phyloP scores from a whole-genome alignment of 1,140 invertebrate genomes.

The Medauroidea extradentata region DNA sequence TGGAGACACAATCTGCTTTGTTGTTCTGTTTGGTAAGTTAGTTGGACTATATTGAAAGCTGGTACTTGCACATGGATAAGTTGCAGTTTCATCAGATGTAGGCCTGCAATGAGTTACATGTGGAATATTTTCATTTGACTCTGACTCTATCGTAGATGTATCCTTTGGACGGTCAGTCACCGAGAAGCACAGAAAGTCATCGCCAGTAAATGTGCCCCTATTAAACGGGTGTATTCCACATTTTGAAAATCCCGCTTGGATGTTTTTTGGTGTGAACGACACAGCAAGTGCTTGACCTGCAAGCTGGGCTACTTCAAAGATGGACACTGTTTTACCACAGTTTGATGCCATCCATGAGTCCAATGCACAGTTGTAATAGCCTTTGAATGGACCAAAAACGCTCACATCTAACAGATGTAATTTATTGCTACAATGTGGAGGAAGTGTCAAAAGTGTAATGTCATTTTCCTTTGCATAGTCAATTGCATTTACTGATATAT shows the following conservation, averaged over 20 bases:
- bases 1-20: no score
- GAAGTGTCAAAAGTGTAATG: conserved; percentile 9
- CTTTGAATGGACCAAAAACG: conserved; percentile 38
- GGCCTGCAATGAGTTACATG: no score
- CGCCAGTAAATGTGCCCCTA: conserved; percentile 31
- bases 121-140: no score
- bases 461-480: conserved; percentile 9
- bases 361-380: no score
- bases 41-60: no score
- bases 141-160: no score
- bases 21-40: no score
- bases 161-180: conserved; percentile 40
- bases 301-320: conserved; percentile 31
- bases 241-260: conserved; percentile 28
- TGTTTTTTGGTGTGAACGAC: no score
- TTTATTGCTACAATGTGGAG: background rate
- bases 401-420: background rate
- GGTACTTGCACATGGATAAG: no score
- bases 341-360: conserved; percentile 28
- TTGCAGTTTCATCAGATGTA: no score
- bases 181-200: conserved; percentile 35
- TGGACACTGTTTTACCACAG: conserved; percentile 28
- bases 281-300: conserved; percentile 23
- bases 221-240: conserved; percentile 37
- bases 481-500: conserved; percentile 8